Evolutionary conservation across 2,113 vertebrate genomes (phyloP), one percentile per base, ranked within the genome.

Genomic region (Notarius quadriscutis): DNA sequence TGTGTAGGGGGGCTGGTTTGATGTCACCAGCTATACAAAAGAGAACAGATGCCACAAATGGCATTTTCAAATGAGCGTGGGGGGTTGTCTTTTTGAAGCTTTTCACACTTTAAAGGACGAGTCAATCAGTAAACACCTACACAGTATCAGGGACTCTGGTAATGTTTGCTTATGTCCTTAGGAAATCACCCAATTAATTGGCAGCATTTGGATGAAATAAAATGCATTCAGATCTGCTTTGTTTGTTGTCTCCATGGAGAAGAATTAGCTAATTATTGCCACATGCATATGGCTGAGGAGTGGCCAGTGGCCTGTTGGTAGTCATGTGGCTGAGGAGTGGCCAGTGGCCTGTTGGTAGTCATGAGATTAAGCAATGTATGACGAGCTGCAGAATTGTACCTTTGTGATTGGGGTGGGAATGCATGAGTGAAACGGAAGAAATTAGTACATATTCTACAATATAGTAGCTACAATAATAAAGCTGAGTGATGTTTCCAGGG

Each of bases 101-200:
- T 91, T 91, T 91, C 87, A 85, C 90, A 89, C 88, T 87, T 89
- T 85, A 88, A 86, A 69, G 84, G 62, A 83, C 86, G 55, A 86
- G 86, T 88, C 74, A 88, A 41, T 71, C 84, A 86, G 89, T 92
- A 94, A 93, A 92, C 95, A 93, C 90, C 90, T 92, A 71, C 89
- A 87, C 86, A 83, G 30, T 81, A 34, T 69, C 60, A 12, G 18
- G 27, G 50, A 82, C n/a, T 14, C 53, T 74, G n/a, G 55, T 20
- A 20, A 67, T 77, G 85, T 80, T 87, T 84, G 67, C 51, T 69
- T 78, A 81, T 74, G 81, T 86, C 67, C 71, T 88, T 83, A 83
- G 81, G 67, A 67, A 88, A 82, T 34, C 7, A 65, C 50, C 20
- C 85, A 84, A 77, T 88, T 86, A 67, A 78, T 84, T 85, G 77